Conservation (phyloP, 2,113 vertebrate species). For the Rhea americana region DNA sequence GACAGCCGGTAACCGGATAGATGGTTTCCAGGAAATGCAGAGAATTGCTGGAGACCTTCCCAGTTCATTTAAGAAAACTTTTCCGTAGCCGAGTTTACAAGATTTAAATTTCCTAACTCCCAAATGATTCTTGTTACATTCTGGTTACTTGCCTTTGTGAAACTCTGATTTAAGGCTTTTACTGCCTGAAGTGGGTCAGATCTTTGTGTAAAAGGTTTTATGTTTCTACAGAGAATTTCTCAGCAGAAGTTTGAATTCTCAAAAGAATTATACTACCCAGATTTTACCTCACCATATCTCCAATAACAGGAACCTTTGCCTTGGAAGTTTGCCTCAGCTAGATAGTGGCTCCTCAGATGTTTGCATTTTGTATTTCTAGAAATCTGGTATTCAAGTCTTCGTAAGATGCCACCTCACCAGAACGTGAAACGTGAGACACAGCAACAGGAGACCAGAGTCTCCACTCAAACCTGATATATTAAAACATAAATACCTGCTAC, state of each 20-base stretch:
- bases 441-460: neutral
- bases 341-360: neutral
- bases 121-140: neutral
- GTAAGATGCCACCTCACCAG: neutral
- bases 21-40: neutral
- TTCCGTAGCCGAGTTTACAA: rapidly evolving
- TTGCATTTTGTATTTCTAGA: neutral
- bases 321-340: neutral
- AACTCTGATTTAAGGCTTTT: neutral
- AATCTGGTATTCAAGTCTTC: neutral
- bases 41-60: neutral
- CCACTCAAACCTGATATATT: neutral
- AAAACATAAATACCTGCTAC: neutral
- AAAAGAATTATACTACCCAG: neutral
- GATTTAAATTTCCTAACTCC: neutral
- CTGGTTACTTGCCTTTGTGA: neutral
- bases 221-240: neutral
- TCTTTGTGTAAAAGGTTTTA: neutral
- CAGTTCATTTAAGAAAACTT: neutral
- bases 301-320: neutral
- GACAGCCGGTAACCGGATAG: neutral
- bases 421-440: neutral
- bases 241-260: neutral
- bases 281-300: rapidly evolving
- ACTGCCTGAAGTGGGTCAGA: neutral